A percentile compares a stretch with the other conserved stretches of the same genome.
phyloP scores from a whole-genome alignment of 2,797 vertebrate species.

The Acipenser oxyrinchus region DNA sequence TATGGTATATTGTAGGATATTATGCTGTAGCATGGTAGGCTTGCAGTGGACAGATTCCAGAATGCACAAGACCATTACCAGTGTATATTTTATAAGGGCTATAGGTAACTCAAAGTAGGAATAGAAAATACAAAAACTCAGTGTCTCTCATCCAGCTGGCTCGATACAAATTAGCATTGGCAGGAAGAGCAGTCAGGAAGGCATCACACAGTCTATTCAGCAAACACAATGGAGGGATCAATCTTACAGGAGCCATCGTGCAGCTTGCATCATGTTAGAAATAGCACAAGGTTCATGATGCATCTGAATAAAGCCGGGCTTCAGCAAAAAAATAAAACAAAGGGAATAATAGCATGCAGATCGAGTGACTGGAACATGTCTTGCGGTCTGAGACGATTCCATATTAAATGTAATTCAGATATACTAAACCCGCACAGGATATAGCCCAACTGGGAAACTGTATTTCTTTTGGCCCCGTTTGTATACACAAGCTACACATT shows the following conservation, averaged over 20 bases:
- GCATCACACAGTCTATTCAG: conserved; percentile 29
- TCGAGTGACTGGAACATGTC: not conserved
- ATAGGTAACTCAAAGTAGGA: conserved; percentile 20
- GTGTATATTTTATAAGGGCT: not conserved
- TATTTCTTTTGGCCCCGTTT: too few relatives aligned
- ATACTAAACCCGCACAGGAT: too few relatives aligned
- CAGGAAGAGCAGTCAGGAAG: conserved; percentile 21
- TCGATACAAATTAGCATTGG: conserved; percentile 34
- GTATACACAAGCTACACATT: too few relatives aligned
- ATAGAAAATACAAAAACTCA: conserved; percentile 24
- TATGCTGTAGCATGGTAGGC: too few relatives aligned
- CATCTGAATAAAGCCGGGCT: not conserved
- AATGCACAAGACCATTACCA: not conserved
- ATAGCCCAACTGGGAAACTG: too few relatives aligned
- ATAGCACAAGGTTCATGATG: not conserved
- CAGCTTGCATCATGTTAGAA: not conserved
- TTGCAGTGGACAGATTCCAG: too few relatives aligned
- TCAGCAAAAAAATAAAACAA: not conserved
- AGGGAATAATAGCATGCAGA: not conserved
- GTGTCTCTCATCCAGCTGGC: conserved; percentile 20
- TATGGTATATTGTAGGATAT: too few relatives aligned
- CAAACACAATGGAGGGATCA: conserved; percentile 42
- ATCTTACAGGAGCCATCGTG: not conserved
- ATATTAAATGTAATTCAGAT: too few relatives aligned
- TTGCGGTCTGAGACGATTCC: too few relatives aligned